A percentile compares a stretch with the other conserved stretches of the same genome.
phyloP scores from a whole-genome alignment of 1,140 invertebrate genomes.

The Trachymyrmex cornetzi region DNA sequence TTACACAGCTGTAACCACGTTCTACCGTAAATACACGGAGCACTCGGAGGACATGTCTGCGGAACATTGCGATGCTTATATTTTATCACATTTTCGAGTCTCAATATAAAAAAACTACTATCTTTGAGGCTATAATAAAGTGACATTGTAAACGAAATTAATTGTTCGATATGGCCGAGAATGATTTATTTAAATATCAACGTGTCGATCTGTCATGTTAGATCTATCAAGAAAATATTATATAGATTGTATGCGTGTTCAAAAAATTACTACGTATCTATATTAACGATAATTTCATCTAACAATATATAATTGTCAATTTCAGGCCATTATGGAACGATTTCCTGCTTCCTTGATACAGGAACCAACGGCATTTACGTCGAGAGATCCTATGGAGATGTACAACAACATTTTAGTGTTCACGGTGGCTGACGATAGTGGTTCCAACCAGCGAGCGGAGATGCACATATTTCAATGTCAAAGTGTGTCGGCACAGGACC shows the following conservation, averaged over 20 bases:
- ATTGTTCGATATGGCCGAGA: neutral
- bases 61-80: neutral
- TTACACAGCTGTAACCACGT: slow-evolving; percentile 13
- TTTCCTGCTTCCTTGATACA: slow-evolving; percentile 97
- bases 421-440: slow-evolving; percentile 92
- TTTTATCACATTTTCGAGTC: neutral
- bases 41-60: neutral
- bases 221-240: slow-evolving; percentile 37
- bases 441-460: slow-evolving; percentile 91
- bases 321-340: slow-evolving; percentile 96
- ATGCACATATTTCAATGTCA: slow-evolving; percentile 99
- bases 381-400: slow-evolving; percentile 97
- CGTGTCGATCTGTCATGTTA: neutral
- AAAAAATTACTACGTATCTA: slow-evolving; percentile 53
- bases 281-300: slow-evolving; percentile 51
- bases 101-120: neutral
- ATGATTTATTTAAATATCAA: neutral
- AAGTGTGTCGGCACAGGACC: slow-evolving; percentile 93
- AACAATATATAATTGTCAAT: slow-evolving; percentile 58
- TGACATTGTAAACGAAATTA: slow-evolving; percentile 25
- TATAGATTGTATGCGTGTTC: slow-evolving; percentile 23
- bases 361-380: slow-evolving; percentile 98
- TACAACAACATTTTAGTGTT: slow-evolving; percentile 99
- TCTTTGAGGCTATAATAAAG: neutral
- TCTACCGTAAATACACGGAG: neutral